Evolutionary conservation across 92 coral and sea anemone species (phyloP).

Genomic region (Porites cylindrica): DNA sequence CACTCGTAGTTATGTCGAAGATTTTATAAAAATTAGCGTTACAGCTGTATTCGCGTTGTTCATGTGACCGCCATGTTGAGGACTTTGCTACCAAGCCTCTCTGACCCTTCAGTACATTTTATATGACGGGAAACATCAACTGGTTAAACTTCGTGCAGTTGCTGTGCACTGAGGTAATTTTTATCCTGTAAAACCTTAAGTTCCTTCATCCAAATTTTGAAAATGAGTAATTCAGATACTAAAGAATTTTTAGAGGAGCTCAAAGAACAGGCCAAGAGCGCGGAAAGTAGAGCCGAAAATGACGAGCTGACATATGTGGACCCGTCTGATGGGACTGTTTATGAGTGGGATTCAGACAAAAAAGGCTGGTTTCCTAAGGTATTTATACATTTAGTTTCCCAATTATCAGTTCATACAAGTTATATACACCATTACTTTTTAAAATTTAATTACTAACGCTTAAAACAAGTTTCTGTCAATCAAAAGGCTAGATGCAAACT

Average conservation of each 20-base stretch:
- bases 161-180: background rate
- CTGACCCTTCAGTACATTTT: background rate
- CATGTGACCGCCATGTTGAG: slow-evolving; percentile 5
- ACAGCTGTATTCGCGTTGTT: too few relatives aligned
- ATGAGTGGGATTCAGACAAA: slow-evolving; percentile 89
- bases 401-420: too few relatives aligned
- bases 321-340: slow-evolving; percentile 84
- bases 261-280: slow-evolving; percentile 57
- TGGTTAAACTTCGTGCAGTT: background rate
- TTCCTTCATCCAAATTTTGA: background rate
- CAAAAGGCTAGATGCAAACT: too few relatives aligned
- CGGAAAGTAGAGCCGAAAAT: slow-evolving; percentile 10
- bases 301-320: slow-evolving; percentile 48
- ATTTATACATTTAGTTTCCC: too few relatives aligned
- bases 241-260: slow-evolving; percentile 67
- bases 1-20: background rate
- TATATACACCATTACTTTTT: background rate
- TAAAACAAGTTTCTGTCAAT: background rate
- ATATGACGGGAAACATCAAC: background rate
- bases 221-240: slow-evolving; percentile 32
- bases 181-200: background rate
- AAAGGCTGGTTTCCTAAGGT: slow-evolving; percentile 99
- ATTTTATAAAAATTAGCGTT: too few relatives aligned
- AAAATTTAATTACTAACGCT: background rate
- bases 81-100: slow-evolving; percentile 31